phyloP scores from a whole-genome alignment of 2,797 vertebrate genomes.

The Crax fasciolata region DNA sequence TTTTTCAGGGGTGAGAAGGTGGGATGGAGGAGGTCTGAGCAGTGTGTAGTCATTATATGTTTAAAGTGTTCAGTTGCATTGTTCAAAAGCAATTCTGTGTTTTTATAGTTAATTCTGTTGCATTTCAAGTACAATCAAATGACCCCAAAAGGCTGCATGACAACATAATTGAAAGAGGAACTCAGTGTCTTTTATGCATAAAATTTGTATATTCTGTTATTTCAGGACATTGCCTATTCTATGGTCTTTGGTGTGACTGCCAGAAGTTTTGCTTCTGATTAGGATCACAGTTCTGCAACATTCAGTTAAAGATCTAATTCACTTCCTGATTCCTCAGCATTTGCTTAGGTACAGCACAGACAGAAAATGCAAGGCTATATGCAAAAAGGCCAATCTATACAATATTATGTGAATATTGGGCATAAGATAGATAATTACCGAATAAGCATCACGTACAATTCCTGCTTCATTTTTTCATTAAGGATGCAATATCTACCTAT shows the following conservation, averaged over 20 bases:
- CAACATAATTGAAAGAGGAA: not conserved
- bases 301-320: not conserved
- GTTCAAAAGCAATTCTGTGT: not conserved
- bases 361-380: not conserved
- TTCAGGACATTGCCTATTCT: not conserved
- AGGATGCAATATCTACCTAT: not conserved
- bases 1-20: not conserved
- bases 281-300: not conserved
- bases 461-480: not conserved
- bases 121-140: not conserved
- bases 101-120: not conserved
- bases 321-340: not conserved
- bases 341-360: not conserved
- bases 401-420: not conserved
- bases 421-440: constrained; percentile 1
- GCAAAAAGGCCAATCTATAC: not conserved
- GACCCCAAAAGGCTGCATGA: not conserved
- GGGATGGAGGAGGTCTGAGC: not conserved
- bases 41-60: not conserved
- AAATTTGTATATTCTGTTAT: constrained; percentile 45
- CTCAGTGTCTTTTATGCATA: not conserved
- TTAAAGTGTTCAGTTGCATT: not conserved
- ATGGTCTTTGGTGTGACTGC: not conserved
- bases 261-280: not conserved
- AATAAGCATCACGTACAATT: not conserved